A percentile compares a stretch with the other conserved stretches of the same genome.
Evolutionary conservation across 1,140 invertebrate species (phyloP).

Genomic region (Arctopsyche grandis): DNA sequence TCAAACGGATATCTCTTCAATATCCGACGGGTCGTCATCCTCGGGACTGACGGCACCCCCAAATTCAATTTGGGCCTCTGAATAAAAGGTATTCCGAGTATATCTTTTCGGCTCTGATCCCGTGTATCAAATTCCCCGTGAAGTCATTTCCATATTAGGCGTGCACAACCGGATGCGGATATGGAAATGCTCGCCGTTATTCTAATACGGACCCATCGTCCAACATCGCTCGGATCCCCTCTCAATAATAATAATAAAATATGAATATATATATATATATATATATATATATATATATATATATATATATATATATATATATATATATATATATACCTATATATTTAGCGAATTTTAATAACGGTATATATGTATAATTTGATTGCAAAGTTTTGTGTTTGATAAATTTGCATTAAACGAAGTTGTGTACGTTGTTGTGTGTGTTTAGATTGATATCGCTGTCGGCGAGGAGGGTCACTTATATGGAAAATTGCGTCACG

Average conservation of each 20-base stretch:
- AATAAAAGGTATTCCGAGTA: conserved; percentile 14
- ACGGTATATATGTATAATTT: too few relatives aligned
- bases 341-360: too few relatives aligned
- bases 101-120: neutral
- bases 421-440: too few relatives aligned
- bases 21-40: neutral
- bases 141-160: conserved; percentile 21
- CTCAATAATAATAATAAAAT: too few relatives aligned
- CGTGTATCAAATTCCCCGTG: conserved; percentile 7
- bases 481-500: conserved; percentile 29
- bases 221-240: too few relatives aligned
- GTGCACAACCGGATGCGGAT: neutral
- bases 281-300: too few relatives aligned
- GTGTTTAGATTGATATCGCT: neutral
- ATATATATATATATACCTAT: too few relatives aligned
- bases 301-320: too few relatives aligned
- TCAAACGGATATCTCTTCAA: neutral
- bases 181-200: conserved; percentile 17
- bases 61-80: conserved; percentile 4
- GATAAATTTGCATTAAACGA: too few relatives aligned
- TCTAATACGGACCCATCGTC: neutral
- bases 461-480: neutral
- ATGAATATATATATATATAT: too few relatives aligned
- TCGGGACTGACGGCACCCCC: neutral
- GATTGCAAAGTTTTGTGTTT: too few relatives aligned